phyloP scores from a whole-genome alignment of 2,888 invertebrate genomes.

The Lasioglossum oenotherae region DNA sequence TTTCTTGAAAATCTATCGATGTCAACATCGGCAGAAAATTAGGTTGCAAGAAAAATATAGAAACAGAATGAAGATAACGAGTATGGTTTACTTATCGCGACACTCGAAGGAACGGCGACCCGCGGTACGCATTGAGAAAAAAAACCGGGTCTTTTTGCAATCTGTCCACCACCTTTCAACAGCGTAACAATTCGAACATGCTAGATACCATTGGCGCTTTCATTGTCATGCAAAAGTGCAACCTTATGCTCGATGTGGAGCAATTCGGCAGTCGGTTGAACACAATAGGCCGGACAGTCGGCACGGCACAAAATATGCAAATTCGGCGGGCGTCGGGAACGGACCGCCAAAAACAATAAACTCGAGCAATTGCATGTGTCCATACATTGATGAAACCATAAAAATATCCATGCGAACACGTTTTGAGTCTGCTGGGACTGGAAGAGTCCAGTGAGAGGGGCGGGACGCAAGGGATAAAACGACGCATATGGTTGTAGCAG shows the following conservation, averaged over 20 bases:
- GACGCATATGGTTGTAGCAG: slow-evolving; percentile 63
- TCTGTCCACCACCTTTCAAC: slow-evolving; percentile 49
- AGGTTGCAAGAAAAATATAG: neutral
- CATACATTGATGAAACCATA: slow-evolving; percentile 81
- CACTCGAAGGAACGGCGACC: neutral
- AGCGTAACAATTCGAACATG: slow-evolving; percentile 72
- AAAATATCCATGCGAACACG: slow-evolving; percentile 77
- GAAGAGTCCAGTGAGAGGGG: slow-evolving; percentile 32
- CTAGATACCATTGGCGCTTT: slow-evolving; percentile 74
- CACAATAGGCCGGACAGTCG: slow-evolving; percentile 79
- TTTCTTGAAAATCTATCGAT: neutral
- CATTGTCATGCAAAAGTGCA: slow-evolving; percentile 82
- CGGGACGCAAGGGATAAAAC: slow-evolving; percentile 40
- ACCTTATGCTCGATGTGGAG: slow-evolving; percentile 81
- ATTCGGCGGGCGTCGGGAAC: slow-evolving; percentile 75
- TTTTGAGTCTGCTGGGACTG: slow-evolving; percentile 30
- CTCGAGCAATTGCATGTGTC: slow-evolving; percentile 81
- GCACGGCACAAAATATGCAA: slow-evolving; percentile 80
- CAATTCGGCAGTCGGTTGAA: slow-evolving; percentile 80
- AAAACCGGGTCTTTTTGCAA: slow-evolving; percentile 16
- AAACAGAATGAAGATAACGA: neutral
- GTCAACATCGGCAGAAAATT: neutral
- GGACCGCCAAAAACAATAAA: slow-evolving; percentile 81
- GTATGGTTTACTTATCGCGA: neutral
- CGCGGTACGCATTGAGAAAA: neutral